These are phyloP conservation scores for Caenorhabditis sp. DNA, from an alignment of 2,888 invertebrate genomes.

Conservation along the genomic window DNA sequence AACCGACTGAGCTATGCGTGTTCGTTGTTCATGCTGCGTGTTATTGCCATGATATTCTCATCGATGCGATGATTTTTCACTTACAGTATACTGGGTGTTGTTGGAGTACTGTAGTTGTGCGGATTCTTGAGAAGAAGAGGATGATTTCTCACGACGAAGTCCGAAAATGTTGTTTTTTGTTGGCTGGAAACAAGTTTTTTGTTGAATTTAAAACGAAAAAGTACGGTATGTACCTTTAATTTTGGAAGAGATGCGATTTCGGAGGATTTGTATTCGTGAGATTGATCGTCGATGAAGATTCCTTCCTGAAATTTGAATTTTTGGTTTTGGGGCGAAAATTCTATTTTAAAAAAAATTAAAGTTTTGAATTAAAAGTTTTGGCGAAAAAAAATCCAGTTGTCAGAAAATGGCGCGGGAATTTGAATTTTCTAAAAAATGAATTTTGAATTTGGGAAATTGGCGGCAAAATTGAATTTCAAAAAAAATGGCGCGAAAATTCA, in stretches of 20 bases:
- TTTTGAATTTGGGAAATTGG: too few species aligned
- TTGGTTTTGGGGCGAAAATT: not conserved
- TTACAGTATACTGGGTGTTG: not conserved
- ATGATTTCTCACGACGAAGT: conserved; percentile 26
- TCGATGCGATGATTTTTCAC: not conserved
- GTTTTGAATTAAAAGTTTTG: not conserved
- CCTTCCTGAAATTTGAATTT: conserved; percentile 45
- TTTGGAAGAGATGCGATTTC: conserved; percentile 18
- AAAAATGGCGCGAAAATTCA: too few species aligned
- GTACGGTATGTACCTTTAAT: too few species aligned
- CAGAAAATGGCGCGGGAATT: too few species aligned
- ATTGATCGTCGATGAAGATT: conserved; percentile 46
- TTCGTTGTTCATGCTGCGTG: too few species aligned
- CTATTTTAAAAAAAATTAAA: too few species aligned
- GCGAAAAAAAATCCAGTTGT: not conserved
- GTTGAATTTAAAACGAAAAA: too few species aligned
- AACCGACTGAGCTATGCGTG: too few species aligned
- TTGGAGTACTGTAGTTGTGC: not conserved
- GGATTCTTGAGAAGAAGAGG: not conserved
- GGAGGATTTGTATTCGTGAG: not conserved
- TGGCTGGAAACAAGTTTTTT: too few species aligned
- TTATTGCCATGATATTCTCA: too few species aligned
- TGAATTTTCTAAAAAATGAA: too few species aligned
- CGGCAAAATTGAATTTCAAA: too few species aligned
- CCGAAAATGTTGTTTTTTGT: conserved; percentile 48